Evolutionary conservation across 2,888 invertebrate species (phyloP).

Genomic region (Melanargia galathea): DNA sequence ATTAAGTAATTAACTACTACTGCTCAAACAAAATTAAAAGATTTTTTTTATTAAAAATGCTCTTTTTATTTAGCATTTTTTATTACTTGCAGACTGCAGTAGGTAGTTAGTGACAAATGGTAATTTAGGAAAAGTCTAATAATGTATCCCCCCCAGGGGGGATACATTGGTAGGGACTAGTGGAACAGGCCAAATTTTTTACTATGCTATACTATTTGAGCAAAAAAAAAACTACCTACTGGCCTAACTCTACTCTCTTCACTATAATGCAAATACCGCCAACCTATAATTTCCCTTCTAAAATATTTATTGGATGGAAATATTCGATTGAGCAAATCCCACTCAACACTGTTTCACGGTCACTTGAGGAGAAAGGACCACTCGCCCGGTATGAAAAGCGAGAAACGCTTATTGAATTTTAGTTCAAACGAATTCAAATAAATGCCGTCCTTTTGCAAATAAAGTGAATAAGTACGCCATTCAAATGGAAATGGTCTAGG

Average conservation of each 20-base stretch:
- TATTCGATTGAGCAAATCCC: slow-evolving; percentile 40
- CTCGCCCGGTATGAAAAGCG: slow-evolving; percentile 29
- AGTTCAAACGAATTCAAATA: slow-evolving; percentile 27
- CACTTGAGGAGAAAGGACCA: slow-evolving; percentile 37
- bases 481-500: background rate
- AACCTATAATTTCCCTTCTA: slow-evolving; percentile 30
- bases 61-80: too few species aligned
- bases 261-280: background rate
- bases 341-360: slow-evolving; percentile 40
- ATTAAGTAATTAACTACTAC: too few species aligned
- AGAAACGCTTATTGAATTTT: slow-evolving; percentile 34
- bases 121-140: too few species aligned
- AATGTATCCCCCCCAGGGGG: too few species aligned
- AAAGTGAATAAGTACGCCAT: background rate
- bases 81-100: too few species aligned
- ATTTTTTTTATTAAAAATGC: too few species aligned
- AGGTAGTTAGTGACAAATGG: too few species aligned
- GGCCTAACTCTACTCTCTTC: background rate
- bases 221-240: background rate
- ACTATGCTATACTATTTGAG: too few species aligned
- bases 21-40: too few species aligned
- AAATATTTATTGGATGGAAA: slow-evolving; percentile 40
- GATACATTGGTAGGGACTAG: too few species aligned
- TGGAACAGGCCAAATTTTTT: too few species aligned
- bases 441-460: slow-evolving; percentile 13